phyloP scores from a whole-genome alignment of 1,140 invertebrate species.

The Saxidomus purpurata region DNA sequence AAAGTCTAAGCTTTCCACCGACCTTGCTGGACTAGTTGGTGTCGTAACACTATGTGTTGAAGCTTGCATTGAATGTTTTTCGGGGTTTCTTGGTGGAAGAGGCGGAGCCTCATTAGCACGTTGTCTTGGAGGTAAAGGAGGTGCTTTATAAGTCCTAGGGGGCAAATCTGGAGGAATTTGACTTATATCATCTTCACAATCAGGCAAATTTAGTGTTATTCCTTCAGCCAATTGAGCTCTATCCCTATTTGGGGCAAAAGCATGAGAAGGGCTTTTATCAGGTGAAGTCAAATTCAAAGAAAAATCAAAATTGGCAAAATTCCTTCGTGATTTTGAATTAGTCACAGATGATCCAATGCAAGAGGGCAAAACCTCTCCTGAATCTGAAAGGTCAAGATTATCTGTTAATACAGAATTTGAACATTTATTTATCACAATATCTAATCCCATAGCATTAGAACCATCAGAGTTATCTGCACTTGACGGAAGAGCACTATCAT shows the following conservation, averaged over 20 bases:
- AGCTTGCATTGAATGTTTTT: conserved; percentile 56
- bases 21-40: conserved; percentile 74
- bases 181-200: conserved; percentile 30
- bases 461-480: conserved; percentile 70
- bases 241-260: background rate
- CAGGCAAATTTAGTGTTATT: conserved; percentile 30
- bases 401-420: conserved; percentile 36
- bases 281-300: conserved; percentile 44
- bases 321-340: conserved; percentile 43
- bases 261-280: background rate
- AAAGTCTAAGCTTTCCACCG: conserved; percentile 63
- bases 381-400: conserved; percentile 28
- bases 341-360: background rate
- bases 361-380: conserved; percentile 21
- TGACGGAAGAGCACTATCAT: conserved; percentile 65
- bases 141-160: conserved; percentile 83
- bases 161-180: conserved; percentile 76
- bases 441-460: conserved; percentile 57
- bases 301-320: conserved; percentile 44
- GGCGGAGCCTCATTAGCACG: conserved; percentile 76
- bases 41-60: conserved; percentile 67
- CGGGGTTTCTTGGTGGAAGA: conserved; percentile 74
- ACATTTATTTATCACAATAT: conserved; percentile 24
- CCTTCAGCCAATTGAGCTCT: background rate
- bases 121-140: conserved; percentile 80